Base-by-base conservation (phyloP, 2,113 vertebrate genomes). In the Falcunculus frontatus region DNA sequence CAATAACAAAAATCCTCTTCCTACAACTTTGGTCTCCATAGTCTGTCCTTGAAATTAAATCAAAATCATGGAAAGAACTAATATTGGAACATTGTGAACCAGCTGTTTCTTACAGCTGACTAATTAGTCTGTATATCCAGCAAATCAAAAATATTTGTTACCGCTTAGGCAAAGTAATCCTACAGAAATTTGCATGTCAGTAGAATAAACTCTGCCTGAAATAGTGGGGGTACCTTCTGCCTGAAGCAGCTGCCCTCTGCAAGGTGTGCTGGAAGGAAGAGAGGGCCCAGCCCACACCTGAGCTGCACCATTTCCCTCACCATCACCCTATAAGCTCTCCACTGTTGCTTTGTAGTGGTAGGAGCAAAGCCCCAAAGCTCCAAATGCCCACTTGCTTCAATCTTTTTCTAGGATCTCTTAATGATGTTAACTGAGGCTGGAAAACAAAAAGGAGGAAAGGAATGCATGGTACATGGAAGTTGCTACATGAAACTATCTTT, bases 101-200 rank as follows among this genome's bases (percentile, higher is more conserved):
- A 97, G 96, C 75, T 98, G 92, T 97, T 93, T 97, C 84, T 95
- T 95, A 92, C 74, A 96, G 85, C 73, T 97, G 96, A 95, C 76
- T 96, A 95, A 95, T 96, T 96, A 90, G 62, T 79, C 82, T 88
- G 79, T 90, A 84, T 89, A 70, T 9, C 22, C 47, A 96, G 75
- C 17, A 98, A 96, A 97, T 95, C 21, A 97, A 94, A 94, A 97
- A 90, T 93, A 96, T 94, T 96, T 97, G 83, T 94, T 88, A 76
- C 49, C 1, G 6, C 84, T 96, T 95, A 87, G 62, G 65, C 35
- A 0, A 52, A 91, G 57, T 72, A 85, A 60, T 93, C 68, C 89
- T 90, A n/a, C n/a, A 94, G 70, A 55, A 85, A 82, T 96, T 57
- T 86, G 7, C 22, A 59, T 65, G 57, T 74, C 67, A 87, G 57